Evolutionary conservation across 2,888 invertebrate genomes (phyloP).

Genomic region (Mythimna pallens): DNA sequence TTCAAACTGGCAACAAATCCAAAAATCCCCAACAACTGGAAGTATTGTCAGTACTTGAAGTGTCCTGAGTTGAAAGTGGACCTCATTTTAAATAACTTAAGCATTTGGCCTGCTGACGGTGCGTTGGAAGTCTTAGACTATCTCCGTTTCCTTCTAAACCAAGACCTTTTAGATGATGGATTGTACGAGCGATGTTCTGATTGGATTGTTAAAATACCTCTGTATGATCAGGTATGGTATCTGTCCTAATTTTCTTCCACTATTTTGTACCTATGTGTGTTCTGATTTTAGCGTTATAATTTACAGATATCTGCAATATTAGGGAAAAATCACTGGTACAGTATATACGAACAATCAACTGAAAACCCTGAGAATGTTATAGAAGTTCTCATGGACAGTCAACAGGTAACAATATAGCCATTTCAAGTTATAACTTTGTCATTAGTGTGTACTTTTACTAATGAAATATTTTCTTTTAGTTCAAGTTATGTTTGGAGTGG

Average conservation of each 20-base stretch:
- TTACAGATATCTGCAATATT: constrained; percentile 90
- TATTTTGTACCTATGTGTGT: not conserved
- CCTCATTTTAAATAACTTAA: constrained; percentile 89
- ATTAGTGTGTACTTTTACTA: not conserved
- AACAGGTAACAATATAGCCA: constrained; percentile 78
- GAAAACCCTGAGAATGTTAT: constrained; percentile 89
- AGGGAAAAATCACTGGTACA: constrained; percentile 91
- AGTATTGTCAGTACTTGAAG: constrained; percentile 88
- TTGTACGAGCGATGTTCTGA: constrained; percentile 86
- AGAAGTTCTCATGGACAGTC: constrained; percentile 89
- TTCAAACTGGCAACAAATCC: constrained; percentile 90
- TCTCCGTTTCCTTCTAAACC: constrained; percentile 83
- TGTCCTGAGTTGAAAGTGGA: constrained; percentile 87
- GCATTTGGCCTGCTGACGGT: constrained; percentile 90
- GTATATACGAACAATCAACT: constrained; percentile 89
- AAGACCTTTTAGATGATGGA: constrained; percentile 84
- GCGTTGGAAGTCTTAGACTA: constrained; percentile 88
- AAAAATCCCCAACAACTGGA: constrained; percentile 85
- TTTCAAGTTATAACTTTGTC: not conserved
- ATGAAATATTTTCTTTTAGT: constrained; percentile 80
- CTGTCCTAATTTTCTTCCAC: not conserved
- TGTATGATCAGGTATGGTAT: constrained; percentile 91
- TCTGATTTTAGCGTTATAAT: not conserved
- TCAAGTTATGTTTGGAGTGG: constrained; percentile 93
- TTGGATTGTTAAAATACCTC: constrained; percentile 91